These are phyloP conservation scores for Encarsia formosa DNA, from an alignment of 2,888 invertebrate genomes.

Conservation along the genomic window DNA sequence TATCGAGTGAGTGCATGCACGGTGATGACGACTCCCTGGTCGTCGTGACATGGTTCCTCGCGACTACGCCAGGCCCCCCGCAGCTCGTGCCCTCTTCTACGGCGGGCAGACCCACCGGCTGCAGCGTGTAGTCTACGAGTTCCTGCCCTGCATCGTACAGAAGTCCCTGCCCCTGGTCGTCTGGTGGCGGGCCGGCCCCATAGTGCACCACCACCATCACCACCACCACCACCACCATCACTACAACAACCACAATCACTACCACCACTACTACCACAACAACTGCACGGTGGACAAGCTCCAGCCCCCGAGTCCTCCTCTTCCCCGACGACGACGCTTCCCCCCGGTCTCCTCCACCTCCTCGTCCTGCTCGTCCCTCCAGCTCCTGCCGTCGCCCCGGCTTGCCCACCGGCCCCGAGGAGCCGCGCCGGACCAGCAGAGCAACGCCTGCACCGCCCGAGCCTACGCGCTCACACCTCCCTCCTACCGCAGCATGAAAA, in stretches of 20 bases:
- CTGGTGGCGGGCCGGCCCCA: conserved; percentile 11
- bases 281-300: conserved; percentile 1
- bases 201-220: conserved; percentile 4
- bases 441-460: background rate
- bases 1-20: background rate
- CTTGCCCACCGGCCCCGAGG: background rate
- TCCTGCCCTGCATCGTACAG: background rate
- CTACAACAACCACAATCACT: background rate
- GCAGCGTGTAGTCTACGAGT: conserved; percentile 11
- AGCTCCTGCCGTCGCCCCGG: background rate
- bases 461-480: background rate
- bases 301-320: conserved; percentile 13
- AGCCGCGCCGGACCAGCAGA: background rate
- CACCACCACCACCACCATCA: conserved; percentile 1
- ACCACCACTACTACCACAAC: background rate
- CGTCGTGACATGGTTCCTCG: conserved; percentile 48
- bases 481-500: conserved; percentile 22
- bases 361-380: background rate
- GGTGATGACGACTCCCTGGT: conserved; percentile 20
- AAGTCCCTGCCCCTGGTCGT: conserved; percentile 19
- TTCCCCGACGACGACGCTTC: conserved; percentile 19
- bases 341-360: conserved; percentile 1
- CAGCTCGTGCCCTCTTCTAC: conserved; percentile 32
- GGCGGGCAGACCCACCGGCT: conserved; percentile 4
- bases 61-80: conserved; percentile 41